phyloP scores from a whole-genome alignment of 1,140 invertebrate genomes.

The Orius laevigatus region DNA sequence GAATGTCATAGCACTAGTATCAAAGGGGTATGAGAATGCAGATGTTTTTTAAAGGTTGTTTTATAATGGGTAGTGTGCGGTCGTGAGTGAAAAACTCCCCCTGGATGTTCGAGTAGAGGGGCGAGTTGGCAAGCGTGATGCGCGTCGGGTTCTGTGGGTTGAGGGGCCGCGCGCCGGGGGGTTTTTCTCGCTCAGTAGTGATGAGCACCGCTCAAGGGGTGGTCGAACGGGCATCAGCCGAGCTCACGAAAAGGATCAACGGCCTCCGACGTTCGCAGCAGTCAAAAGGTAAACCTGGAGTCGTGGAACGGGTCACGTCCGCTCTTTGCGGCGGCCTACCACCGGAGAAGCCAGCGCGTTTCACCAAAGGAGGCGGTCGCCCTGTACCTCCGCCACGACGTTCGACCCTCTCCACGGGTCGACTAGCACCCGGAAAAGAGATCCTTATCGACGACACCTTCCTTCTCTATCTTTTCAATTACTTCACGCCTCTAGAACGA shows the following conservation, averaged over 20 bases:
- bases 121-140: too few relatives aligned
- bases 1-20: too few relatives aligned
- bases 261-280: constrained; percentile 41
- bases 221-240: constrained; percentile 72
- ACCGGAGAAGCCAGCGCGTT: constrained; percentile 21
- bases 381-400: constrained; percentile 21
- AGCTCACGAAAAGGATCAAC: constrained; percentile 72
- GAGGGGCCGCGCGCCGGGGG: neutral
- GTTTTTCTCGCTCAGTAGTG: neutral
- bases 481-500: constrained; percentile 64
- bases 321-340: constrained; percentile 51
- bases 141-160: too few relatives aligned
- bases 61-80: too few relatives aligned
- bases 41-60: too few relatives aligned
- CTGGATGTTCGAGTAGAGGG: too few relatives aligned
- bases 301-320: constrained; percentile 70
- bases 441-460: constrained; percentile 70
- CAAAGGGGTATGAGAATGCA: too few relatives aligned
- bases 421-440: constrained; percentile 44
- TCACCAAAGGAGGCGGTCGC: neutral
- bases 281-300: constrained; percentile 36
- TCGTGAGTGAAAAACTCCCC: too few relatives aligned
- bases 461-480: constrained; percentile 65
- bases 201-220: constrained; percentile 44
- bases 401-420: constrained; percentile 16